Base-by-base conservation (phyloP, 2,888 invertebrate species). In the Bombylius major region DNA sequence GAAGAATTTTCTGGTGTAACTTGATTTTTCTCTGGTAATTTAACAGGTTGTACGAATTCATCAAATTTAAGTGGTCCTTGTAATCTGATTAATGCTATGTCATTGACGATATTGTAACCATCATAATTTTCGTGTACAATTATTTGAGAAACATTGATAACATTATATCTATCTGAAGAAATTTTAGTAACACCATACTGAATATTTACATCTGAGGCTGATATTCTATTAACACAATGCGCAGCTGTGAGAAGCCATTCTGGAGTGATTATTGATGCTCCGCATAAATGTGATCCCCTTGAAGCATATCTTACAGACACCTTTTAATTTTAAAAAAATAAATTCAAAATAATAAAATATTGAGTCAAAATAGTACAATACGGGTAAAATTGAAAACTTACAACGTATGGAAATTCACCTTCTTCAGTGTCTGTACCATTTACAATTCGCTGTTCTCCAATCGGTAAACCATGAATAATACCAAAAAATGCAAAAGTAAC, bases 41-140 rank as follows among this genome's bases (percentile, higher is more conserved):
- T 53, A 0, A 73, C 69, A 1, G 70, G 65, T 45, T 5, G 64
- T 63, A 55, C 68, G 54, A 4, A 61, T 63, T 56, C 56, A 14
- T 54, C 56, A 3, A 69, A 57, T 12, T 50, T 53, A 4, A 67
- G 53, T 1, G 67, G 61, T 11, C 59, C 56, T 11, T 52, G 44
- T 8, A 72, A 62, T 54, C 65, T 65, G 39, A 72, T 34, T 48
- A 72, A 56, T 6, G 72, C 70, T 44, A 72, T 69, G 32, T 72
- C 72, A 46, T 71, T 60, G 4, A 65, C 57, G 42, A 61, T 68
- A 7, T 69, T 62, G 32, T 56, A 50, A 5, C 69, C 66, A 14
- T 62, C 57, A 50, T 70, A 71, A 42, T 63, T 65, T 4, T 68
- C 64, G 57, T 71, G 72, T 4, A 66, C 58, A 42, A 67, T 61